Evolutionary conservation across 2,113 vertebrate genomes (phyloP).

Genomic region (Dromaius novaehollandiae): DNA sequence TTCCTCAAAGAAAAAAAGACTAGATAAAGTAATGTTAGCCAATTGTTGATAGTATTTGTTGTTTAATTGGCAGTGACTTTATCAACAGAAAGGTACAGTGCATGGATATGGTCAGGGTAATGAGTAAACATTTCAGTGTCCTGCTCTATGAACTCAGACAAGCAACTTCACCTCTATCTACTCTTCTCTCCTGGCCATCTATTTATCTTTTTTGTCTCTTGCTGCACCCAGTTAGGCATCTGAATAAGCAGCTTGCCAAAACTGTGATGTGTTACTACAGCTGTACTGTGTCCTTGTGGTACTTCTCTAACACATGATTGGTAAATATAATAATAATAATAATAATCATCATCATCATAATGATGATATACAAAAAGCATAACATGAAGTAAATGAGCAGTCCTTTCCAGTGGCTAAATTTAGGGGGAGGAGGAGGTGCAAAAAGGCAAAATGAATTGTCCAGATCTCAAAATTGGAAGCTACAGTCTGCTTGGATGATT

Average conservation of each 20-base stretch:
- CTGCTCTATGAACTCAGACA: not conserved
- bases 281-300: not conserved
- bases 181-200: not conserved
- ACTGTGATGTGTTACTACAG: not conserved
- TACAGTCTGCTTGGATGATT: not conserved
- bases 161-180: not conserved
- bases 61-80: not conserved
- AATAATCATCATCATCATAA: not conserved
- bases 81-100: not conserved
- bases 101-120: not conserved
- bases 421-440: not conserved
- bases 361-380: not conserved
- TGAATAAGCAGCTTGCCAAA: not conserved
- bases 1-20: not conserved
- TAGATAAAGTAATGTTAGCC: not conserved
- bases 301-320: not conserved
- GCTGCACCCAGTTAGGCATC: not conserved
- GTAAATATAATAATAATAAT: not conserved
- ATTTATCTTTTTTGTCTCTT: not conserved
- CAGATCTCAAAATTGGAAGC: not conserved
- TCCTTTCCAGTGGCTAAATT: not conserved
- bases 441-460: not conserved
- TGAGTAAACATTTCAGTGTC: not conserved
- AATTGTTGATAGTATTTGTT: not conserved
- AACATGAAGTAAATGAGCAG: not conserved